Base-by-base conservation (phyloP, 2,797 vertebrate genomes). In the Peromyscus aztecus region DNA sequence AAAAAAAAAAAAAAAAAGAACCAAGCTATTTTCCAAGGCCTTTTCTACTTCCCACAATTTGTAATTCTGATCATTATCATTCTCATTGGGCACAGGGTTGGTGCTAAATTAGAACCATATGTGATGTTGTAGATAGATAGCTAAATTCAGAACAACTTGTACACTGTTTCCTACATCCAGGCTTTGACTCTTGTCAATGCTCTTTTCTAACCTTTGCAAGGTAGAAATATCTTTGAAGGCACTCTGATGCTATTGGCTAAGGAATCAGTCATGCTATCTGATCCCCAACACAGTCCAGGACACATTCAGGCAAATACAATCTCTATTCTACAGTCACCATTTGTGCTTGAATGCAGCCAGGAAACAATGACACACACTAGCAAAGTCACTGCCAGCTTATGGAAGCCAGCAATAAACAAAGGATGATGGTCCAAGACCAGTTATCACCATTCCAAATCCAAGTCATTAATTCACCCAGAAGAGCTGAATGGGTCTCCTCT, bases 61-160 rank as follows among this genome's bases (percentile, higher is more conserved):
- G 63, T 84, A 86, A 89, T 93, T 89, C 95, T 85, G 52, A 5
- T 89, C 69, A 86, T 94, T 76, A 76, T 65, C 52, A 24, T 77
- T 95, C 89, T 87, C 75, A 94, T 90, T 92, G 86, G 89, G 89
- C 71, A 81, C n/a, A 67, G 63, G 92, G 63, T 94, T 96, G 29
- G 59, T 80, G 80, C 82, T 95, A 82, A 96, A 96, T 95, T 94
- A 85, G 83, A 95, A 97, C 91, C 91, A 91, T 55, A 95, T 84
- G 65, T 76, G 88, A 23, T 76, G 67, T 67, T n/a, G 69, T 95
- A 55, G 90, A 94, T 94, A 83, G 23, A 78, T 73, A 96, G 67
- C 29, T 90, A 90, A 96, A 94, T 88, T 96, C 88, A 82, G 84
- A 88, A 90, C 67, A 90, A 40, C 88, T 94, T 90, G 92, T 97